A percentile compares a stretch with the other conserved stretches of the same genome.
These are phyloP conservation scores for Pyxicephalus adspersus DNA, from an alignment of 2,113 vertebrate species.

Conservation along the genomic window DNA sequence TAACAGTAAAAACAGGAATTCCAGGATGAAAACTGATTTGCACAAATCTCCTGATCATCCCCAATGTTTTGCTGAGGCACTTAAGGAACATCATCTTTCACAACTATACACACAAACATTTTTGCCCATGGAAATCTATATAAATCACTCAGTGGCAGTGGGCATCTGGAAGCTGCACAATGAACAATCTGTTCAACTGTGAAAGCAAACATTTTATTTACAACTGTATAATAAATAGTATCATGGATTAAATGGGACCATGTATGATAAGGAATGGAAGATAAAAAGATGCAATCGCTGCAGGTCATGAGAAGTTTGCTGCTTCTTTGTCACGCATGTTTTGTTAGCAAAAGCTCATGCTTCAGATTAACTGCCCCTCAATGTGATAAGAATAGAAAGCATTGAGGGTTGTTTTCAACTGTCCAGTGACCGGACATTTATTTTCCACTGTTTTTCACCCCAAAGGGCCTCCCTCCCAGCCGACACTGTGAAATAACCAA, in stretches of 20 bases:
- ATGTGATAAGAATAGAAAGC: conserved; percentile 10
- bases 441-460: conserved; percentile 20
- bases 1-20: too few species aligned
- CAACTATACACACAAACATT: too few species aligned
- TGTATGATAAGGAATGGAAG: conserved; percentile 27
- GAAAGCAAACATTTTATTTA: not conserved
- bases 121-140: too few species aligned
- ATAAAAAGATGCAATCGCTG: conserved; percentile 5
- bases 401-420: not conserved
- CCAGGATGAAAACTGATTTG: too few species aligned
- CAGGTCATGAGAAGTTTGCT: conserved; percentile 36
- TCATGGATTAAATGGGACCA: not conserved
- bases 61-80: too few species aligned
- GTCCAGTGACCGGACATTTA: conserved; percentile 13
- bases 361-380: conserved; percentile 9
- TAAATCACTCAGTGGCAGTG: not conserved
- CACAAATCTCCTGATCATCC: too few species aligned
- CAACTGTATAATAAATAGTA: not conserved
- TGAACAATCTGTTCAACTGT: conserved; percentile 16
- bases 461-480: not conserved
- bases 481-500: conserved; percentile 21
- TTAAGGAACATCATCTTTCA: too few species aligned
- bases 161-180: conserved; percentile 11
- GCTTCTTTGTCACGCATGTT: not conserved
- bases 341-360: not conserved